Base-by-base conservation (phyloP, 2,113 vertebrate genomes). In the Lycocorax pyrrhopterus region DNA sequence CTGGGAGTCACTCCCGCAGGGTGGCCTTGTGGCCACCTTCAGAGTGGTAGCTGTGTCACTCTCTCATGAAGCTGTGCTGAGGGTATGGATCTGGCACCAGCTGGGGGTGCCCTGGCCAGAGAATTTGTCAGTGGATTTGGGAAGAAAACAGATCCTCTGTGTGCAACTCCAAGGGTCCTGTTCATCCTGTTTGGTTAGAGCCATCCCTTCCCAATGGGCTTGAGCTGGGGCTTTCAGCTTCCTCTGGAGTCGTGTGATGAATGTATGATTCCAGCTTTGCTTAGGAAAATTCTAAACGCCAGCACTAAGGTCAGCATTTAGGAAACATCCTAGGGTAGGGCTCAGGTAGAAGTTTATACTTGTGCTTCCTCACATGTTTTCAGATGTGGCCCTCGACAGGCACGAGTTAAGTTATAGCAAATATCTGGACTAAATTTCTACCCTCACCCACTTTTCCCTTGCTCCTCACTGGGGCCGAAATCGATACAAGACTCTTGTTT, bases 401-500 rank as follows among this genome's bases (percentile, higher is more conserved):
- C 58, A 13, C 0, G 0, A 19, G 33, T 23, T 63, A 41, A 73
- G 19, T 64, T 15, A 17, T 0, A 64, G 62, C 30, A 52, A 52
- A 19, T 81, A 49, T 6, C n/a, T 39, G 2, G 4, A 10, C 30
- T 59, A 1, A 35, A 21, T 76, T 80, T 76, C 25, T 53, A 9
- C 16, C 30, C 21, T 60, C n/a, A 30, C 16, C 30, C 8, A 2
- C 17, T 44, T 16, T 25, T 81, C 18, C 19, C 9, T 30, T 33
- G 5, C 32, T n/a, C 53, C 43, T 83, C 15, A 4, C 56, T 75
- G 87, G 13, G 39, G 15, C 75, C 3, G 3, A 46, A 62, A 23
- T 35, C 0, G 0, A 12, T 39, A 43, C 2, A 7, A 29, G 29
- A 3, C 44, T 59, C 53, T 56, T 2, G 8, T 52, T 71, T 33